Evolutionary conservation across 2,888 invertebrate genomes (phyloP), one percentile per base, ranked within the genome.

Genomic region (Hofmannophila pseudospretella): DNA sequence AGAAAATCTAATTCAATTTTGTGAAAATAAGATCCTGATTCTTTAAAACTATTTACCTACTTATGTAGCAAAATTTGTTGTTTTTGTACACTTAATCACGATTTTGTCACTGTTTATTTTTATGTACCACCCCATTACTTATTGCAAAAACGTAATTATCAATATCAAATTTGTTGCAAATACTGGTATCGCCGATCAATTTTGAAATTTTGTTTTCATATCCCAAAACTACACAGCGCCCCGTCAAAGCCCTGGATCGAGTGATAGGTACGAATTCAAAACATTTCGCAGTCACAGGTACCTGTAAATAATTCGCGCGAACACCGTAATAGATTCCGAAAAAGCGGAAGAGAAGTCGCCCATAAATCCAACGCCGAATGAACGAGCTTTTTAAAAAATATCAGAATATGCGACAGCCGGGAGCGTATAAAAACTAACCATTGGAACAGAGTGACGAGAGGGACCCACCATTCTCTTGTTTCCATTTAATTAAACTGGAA

Each of bases 401-500:
- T 58, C 60, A 50, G 61, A 58, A 65, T 66, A 64, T 58, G 56
- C 55, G 60, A 57, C 49, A 54, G 45, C 34, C 39, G 32, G 43
- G 38, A 36, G 39, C 31, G 53, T 47, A 64, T 58, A 69, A 72
- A 76, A 77, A 75, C 66, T 63, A 69, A 63, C 70, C 66, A 68
- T 62, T 62, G 58, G 61, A 70, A 58, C 62, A 40, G 60, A 58
- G 61, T 72, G 73, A 72, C 59, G 64, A 61, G 61, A 55, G 66
- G 53, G 60, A 38, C 61, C 70, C 71, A 67, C 73, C 74, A 71
- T 79, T 77, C 66, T 51, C 74, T 69, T 82, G 82, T 81, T 80
- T 80, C 73, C 71, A 70, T 84, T 84, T 82, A 81, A 84, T 82
- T 82, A 81, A 81, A 76, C 70, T 68, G 64, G 58, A 69, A 76